Percentiles rank a stretch among this genome's conserved stretches.
Evolutionary conservation across 2,113 vertebrate species (phyloP).

Genomic region (Naja naja): DNA sequence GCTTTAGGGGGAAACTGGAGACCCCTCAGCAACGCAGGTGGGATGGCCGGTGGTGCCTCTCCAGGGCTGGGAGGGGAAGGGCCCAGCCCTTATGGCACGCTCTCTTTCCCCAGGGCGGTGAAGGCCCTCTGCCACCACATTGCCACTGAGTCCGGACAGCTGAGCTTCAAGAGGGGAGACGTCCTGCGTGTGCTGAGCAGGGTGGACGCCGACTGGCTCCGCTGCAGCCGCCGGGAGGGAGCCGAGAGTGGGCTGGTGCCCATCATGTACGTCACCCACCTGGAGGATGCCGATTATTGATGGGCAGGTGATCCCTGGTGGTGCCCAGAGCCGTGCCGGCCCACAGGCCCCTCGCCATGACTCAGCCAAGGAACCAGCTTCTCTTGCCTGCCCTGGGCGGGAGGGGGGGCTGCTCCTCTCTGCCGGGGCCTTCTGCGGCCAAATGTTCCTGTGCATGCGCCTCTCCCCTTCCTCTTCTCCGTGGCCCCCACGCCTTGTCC

Average conservation of each 20-base stretch:
- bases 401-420: conserved; percentile 1
- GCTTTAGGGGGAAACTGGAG: background rate
- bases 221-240: conserved; percentile 73
- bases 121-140: conserved; percentile 89
- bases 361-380: background rate
- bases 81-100: background rate
- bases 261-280: conserved; percentile 85
- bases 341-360: background rate
- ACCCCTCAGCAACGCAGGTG: background rate
- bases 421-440: conserved; percentile 42
- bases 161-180: conserved; percentile 92
- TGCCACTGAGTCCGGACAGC: conserved; percentile 86
- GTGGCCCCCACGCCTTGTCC: background rate
- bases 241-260: conserved; percentile 82
- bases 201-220: conserved; percentile 85
- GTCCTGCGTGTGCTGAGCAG: conserved; percentile 79
- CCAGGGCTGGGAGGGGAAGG: background rate
- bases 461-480: conserved; percentile 27
- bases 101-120: conserved; percentile 75
- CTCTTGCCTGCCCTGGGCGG: background rate
- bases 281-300: conserved; percentile 61
- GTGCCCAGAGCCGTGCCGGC: background rate
- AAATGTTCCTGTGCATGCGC: background rate
- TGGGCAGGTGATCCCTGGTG: rapidly evolving
- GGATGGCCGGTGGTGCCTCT: background rate